A percentile compares a stretch with the other conserved stretches of the same genome.
phyloP scores from a whole-genome alignment of 2,797 vertebrate genomes.

The Catharus ustulatus region DNA sequence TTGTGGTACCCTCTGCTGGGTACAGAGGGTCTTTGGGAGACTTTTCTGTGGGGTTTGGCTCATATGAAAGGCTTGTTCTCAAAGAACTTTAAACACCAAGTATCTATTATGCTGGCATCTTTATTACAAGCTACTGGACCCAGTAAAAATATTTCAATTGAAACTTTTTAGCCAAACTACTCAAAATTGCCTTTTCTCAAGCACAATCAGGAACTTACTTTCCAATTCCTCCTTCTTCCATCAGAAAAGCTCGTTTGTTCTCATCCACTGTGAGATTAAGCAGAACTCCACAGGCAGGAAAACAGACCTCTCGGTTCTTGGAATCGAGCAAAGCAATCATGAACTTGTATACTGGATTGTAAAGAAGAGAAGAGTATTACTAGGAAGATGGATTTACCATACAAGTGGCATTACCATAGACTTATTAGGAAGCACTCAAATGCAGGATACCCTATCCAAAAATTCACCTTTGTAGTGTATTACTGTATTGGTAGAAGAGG shows the following conservation, averaged over 20 bases:
- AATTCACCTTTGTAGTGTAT: neutral
- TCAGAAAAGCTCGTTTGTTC: conserved; percentile 78
- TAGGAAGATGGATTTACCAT: neutral
- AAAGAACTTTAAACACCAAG: neutral
- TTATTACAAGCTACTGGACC: neutral
- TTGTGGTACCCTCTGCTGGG: neutral
- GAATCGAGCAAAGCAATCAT: conserved; percentile 88
- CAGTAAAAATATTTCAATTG: neutral
- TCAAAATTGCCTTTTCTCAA: neutral
- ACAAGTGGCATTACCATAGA: neutral
- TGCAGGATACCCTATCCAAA: neutral
- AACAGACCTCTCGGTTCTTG: conserved; percentile 89
- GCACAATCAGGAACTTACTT: conserved; percentile 82
- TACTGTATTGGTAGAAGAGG: neutral
- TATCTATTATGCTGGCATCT: neutral
- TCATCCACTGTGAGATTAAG: conserved; percentile 90
- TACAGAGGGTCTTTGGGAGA: neutral
- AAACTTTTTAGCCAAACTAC: neutral
- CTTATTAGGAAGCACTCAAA: neutral
- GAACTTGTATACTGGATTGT: conserved; percentile 87
- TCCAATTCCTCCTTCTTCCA: conserved; percentile 80
- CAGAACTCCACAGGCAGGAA: conserved; percentile 92
- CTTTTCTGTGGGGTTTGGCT: neutral
- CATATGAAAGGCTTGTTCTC: neutral
- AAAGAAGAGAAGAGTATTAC: neutral